Percentiles rank a stretch among this genome's conserved stretches.
Conservation (phyloP, 2,113 vertebrate species). For the Embiotoca jacksoni region DNA sequence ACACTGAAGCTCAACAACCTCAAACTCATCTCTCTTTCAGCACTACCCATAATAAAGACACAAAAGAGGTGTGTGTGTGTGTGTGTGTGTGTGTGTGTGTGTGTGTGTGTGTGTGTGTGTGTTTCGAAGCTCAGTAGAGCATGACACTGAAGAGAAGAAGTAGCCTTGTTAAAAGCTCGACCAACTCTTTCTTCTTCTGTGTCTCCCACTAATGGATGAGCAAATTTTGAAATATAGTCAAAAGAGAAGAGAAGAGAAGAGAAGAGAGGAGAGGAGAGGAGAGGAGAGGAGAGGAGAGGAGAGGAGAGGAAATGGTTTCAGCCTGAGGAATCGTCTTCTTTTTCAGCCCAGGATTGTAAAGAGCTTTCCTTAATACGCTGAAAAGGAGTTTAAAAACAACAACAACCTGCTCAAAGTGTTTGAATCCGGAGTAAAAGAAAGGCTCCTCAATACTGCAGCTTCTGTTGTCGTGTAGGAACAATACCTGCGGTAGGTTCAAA, state of each 20-base stretch:
- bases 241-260: conserved; percentile 45
- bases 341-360: conserved; percentile 46
- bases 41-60: conserved; percentile 63
- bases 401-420: conserved; percentile 47
- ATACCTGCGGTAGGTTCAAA: conserved; percentile 10
- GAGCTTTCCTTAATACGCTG: conserved; percentile 51
- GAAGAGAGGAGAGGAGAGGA: not conserved
- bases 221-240: conserved; percentile 78
- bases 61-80: conserved; percentile 47
- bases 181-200: conserved; percentile 63
- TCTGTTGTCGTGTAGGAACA: conserved; percentile 20
- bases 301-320: conserved; percentile 47
- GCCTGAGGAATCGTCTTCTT: conserved; percentile 56
- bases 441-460: not conserved
- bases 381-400: conserved; percentile 48
- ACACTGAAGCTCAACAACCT: conserved; percentile 43
- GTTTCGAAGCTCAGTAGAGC: conserved; percentile 75
- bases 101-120: conserved; percentile 4
- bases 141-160: conserved; percentile 70
- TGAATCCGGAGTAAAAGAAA: conserved; percentile 15
- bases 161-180: conserved; percentile 73
- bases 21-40: conserved; percentile 62
- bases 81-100: no score
- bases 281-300: not conserved
- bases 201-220: conserved; percentile 76